These are phyloP conservation scores for Muscicapa striata DNA, from an alignment of 2,797 vertebrate species.

Conservation along the genomic window DNA sequence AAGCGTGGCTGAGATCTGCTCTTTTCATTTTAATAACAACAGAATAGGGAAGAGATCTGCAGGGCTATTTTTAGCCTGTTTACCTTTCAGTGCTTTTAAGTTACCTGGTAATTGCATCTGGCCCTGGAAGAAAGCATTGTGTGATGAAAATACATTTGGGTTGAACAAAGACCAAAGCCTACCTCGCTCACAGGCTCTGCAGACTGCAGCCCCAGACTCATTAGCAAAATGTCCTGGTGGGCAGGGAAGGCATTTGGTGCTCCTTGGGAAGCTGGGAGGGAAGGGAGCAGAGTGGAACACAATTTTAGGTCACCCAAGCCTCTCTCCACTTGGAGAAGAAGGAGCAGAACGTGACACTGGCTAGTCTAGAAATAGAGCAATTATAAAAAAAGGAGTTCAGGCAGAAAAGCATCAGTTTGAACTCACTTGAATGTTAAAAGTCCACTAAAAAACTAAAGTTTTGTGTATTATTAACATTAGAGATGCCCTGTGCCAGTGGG, in stretches of 20 bases:
- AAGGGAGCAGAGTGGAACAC: background rate
- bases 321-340: background rate
- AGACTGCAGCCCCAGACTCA: slow-evolving; percentile 75
- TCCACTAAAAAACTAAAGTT: background rate
- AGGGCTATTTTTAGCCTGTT: background rate
- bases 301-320: background rate
- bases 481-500: background rate
- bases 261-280: slow-evolving; percentile 76
- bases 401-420: background rate
- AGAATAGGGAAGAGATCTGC: background rate
- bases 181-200: slow-evolving; percentile 83
- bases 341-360: background rate
- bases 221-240: slow-evolving; percentile 79
- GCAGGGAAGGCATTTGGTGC: slow-evolving; percentile 80
- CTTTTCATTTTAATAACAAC: background rate
- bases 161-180: background rate
- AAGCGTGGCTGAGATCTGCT: background rate
- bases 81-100: background rate
- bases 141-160: background rate
- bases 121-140: background rate
- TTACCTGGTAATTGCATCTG: background rate
- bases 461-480: background rate
- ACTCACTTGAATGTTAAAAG: background rate
- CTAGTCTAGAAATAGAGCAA: background rate
- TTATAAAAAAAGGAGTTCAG: background rate